Conservation (phyloP, 2,797 vertebrate species). For the Neosilurus hyrtlii region DNA sequence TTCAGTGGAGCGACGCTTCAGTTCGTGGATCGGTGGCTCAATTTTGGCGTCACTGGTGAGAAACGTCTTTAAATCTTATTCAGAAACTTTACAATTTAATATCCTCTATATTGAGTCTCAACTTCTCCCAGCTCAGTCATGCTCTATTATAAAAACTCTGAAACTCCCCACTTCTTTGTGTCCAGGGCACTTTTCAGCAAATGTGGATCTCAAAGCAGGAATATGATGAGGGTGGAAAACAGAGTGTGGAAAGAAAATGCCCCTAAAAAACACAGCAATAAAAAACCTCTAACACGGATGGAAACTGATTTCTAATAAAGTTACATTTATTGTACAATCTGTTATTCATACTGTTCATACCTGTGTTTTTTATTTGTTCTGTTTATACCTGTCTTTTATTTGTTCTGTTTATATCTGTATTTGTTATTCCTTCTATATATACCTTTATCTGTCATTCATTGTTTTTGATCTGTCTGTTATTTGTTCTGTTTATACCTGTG, state of each 20-base stretch:
- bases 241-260: conserved; percentile 79
- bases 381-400: no score
- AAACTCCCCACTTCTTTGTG: not conserved
- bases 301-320: not conserved
- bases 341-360: not conserved
- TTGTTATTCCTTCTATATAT: no score
- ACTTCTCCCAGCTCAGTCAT: not conserved
- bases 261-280: conserved; percentile 58
- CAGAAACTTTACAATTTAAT: not conserved
- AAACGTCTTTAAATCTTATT: not conserved
- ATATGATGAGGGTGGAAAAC: conserved; percentile 74
- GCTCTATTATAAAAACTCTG: not conserved
- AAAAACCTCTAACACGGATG: not conserved
- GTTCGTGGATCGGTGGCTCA: conserved; percentile 78
- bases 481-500: no score
- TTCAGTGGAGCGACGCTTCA: conserved; percentile 77
- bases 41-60: conserved; percentile 77
- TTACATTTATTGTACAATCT: not conserved
- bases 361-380: not conserved
- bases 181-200: conserved; percentile 72
- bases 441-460: no score
- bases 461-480: no score
- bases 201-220: conserved; percentile 79
- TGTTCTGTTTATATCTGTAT: no score
- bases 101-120: not conserved